Base-by-base conservation (phyloP, 2,888 invertebrate species). In the Mimas tiliae region DNA sequence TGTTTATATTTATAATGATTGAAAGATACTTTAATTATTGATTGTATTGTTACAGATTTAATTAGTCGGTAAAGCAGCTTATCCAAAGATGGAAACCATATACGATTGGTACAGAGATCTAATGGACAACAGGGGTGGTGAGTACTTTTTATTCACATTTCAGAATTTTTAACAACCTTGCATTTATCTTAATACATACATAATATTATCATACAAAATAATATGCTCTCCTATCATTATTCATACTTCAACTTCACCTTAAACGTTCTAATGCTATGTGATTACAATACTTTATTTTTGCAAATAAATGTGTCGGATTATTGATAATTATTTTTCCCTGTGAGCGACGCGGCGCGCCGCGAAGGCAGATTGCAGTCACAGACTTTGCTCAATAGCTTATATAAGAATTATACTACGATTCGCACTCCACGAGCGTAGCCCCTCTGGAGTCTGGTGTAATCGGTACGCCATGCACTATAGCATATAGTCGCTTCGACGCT, bases 61-160 rank as follows among this genome's bases (percentile, higher is more conserved):
- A 81, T 84, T 86, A 87, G 86, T 84, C 78, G 73, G 76, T 87
- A 86, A 72, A 80, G 62, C 47, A 83, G 84, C 77, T 68, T 80
- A 80, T 80, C 88, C 88, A 90, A 95, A 94, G 88, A 95, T 95
- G 95, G 94, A 94, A 83, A 94, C 91, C 83, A 86, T 95, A 82
- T 94, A 84, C 75, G 81, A 95, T 85, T 95, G 96, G 91, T 96
- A 96, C 86, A 94, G 93, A 89, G 96, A 96, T 88, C 94, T 96
- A 77, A 95, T 96, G 95, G 95, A 96, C 89, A 96, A 95, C 84
- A 95, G 94, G 85, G 94, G 96, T 83, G 96, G 96, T 96, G 88
- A 94, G 95, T 94, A 69, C 68, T 65, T 38, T 16, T 47, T 34
- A n/a, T 42, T n/a, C 8, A 27, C 9, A 12, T 6, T 33, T 27